A percentile compares a stretch with the other conserved stretches of the same genome.
These are phyloP conservation scores for Volucella inflata DNA, from an alignment of 2,888 invertebrate genomes.

Conservation along the genomic window DNA sequence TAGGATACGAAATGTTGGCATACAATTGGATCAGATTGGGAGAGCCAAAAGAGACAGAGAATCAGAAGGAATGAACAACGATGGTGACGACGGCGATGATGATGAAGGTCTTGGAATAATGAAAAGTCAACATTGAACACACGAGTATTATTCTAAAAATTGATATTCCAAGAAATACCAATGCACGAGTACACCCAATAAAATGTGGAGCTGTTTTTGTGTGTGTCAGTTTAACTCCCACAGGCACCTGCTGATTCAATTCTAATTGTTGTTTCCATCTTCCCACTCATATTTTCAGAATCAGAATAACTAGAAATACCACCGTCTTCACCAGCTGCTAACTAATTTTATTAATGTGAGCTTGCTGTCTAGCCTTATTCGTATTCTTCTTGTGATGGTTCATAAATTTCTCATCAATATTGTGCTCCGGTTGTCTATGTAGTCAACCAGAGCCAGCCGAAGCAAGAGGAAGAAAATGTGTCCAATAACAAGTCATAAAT, in stretches of 20 bases:
- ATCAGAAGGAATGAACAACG: background rate
- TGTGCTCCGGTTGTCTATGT: background rate
- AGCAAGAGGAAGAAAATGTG: background rate
- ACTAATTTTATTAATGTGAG: background rate
- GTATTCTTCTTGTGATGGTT: background rate
- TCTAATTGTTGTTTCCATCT: background rate
- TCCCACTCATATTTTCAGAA: background rate
- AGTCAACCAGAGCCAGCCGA: background rate
- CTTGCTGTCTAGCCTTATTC: background rate
- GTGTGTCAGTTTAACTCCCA: background rate
- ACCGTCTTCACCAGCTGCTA: background rate
- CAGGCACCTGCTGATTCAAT: background rate
- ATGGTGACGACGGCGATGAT: conserved; percentile 2
- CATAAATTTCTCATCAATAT: conserved; percentile 22
- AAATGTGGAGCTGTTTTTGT: too few species aligned
- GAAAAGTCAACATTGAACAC: conserved; percentile 43
- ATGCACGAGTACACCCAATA: background rate
- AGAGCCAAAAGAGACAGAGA: background rate
- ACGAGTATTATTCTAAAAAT: background rate
- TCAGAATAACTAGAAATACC: background rate
- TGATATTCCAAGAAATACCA: background rate
- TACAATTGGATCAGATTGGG: too few species aligned
- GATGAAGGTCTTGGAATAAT: conserved; percentile 39
- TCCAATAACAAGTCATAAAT: conserved; percentile 43
- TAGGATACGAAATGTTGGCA: background rate